These are phyloP conservation scores for Thalassarche chlororhynchos DNA, from an alignment of 2,113 vertebrate species.

Conservation along the genomic window DNA sequence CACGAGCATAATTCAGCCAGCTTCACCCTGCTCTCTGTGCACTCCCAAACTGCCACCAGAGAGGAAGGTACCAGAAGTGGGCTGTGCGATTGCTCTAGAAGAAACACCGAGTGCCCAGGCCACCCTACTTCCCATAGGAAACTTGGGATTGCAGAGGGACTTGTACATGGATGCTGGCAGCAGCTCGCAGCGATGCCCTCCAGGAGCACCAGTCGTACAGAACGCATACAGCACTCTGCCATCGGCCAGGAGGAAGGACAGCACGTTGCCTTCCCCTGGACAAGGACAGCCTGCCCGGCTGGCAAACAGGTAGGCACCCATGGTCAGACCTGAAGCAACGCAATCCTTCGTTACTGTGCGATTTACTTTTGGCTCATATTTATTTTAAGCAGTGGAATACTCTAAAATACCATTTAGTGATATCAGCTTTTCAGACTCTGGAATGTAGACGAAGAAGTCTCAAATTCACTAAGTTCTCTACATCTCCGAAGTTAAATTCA, in stretches of 20 bases:
- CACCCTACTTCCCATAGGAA: not conserved
- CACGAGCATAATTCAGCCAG: not conserved
- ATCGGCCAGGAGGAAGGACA: accelerated
- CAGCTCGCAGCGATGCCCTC: not conserved
- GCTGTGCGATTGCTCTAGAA: not conserved
- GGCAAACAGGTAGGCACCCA: not conserved
- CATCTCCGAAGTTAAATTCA: not conserved
- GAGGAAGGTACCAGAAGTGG: not conserved
- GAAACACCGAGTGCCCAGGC: accelerated
- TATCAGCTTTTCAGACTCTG: not conserved
- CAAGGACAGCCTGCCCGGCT: not conserved
- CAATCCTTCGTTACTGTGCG: not conserved
- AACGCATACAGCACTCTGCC: accelerated
- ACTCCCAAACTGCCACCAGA: not conserved
- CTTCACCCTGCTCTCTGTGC: not conserved
- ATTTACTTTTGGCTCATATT: not conserved
- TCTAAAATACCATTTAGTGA: not conserved
- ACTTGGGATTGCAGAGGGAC: not conserved
- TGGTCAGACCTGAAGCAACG: not conserved
- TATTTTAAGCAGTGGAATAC: not conserved
- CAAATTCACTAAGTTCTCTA: not conserved
- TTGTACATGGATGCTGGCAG: not conserved
- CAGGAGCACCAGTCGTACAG: not conserved
- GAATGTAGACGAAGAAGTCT: not conserved
- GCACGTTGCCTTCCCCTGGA: not conserved